Conservation (phyloP, 37 sponge, comb jelly and placozoan genomes). For the Agelas oroides region DNA sequence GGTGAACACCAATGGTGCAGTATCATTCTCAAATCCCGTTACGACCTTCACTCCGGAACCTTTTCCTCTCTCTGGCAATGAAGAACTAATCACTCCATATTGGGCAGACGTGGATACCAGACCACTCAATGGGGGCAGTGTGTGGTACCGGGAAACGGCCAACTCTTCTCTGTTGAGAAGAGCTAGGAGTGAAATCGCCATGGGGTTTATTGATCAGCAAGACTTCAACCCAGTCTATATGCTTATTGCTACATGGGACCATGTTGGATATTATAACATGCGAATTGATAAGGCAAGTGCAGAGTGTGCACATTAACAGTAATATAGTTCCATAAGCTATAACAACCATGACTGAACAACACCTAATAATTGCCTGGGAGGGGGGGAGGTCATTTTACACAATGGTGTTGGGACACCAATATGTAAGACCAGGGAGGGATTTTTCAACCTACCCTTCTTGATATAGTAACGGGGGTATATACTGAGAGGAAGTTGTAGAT, state of each 20-base stretch:
- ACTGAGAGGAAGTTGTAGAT: too few species aligned
- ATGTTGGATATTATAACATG: constrained; percentile 29
- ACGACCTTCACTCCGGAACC: too few species aligned
- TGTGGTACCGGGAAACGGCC: constrained; percentile 34
- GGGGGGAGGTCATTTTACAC: too few species aligned
- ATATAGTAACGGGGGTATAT: too few species aligned
- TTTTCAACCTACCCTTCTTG: too few species aligned
- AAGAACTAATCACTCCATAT: constrained; percentile 38
- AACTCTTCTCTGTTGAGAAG: constrained; percentile 1
- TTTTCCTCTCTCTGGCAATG: neutral
- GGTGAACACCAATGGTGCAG: too few species aligned
- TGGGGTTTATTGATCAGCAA: neutral
- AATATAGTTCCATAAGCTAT: too few species aligned
- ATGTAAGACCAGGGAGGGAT: too few species aligned
- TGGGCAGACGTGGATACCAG: constrained; percentile 63
- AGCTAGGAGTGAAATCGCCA: neutral
- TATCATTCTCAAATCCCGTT: too few species aligned
- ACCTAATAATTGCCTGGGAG: too few species aligned
- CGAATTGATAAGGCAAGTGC: constrained; percentile 24
- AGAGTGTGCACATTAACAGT: neutral
- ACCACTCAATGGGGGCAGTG: constrained; percentile 3
- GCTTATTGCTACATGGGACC: constrained; percentile 54
- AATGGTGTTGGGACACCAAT: too few species aligned
- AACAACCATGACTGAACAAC: too few species aligned
- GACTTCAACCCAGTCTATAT: neutral